Conservation (phyloP, 2,113 vertebrate species). For the Ctenodactylus gundi region DNA sequence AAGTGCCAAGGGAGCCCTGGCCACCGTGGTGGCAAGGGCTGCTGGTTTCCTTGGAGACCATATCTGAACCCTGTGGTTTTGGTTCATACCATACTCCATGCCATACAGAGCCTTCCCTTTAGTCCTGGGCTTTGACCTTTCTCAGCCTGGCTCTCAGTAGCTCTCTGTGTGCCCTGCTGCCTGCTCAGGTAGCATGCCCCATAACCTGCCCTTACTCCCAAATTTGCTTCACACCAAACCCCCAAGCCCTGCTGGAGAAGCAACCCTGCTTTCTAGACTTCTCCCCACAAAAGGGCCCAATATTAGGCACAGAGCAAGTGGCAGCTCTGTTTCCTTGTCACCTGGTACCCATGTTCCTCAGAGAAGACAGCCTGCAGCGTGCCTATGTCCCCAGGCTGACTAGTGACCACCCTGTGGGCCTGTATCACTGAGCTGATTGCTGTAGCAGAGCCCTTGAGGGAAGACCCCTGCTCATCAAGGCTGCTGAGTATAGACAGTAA, state of each 20-base stretch:
- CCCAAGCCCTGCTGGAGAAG: neutral
- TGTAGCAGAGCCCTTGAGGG: neutral
- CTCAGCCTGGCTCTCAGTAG: neutral
- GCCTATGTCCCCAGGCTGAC: neutral
- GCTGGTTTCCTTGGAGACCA: neutral
- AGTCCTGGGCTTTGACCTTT: neutral
- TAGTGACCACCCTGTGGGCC: neutral
- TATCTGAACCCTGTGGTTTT: neutral
- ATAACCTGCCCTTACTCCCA: neutral
- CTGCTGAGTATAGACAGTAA: neutral
- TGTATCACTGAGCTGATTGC: neutral
- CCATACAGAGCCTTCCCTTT: neutral
- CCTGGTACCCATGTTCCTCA: fast-evolving
- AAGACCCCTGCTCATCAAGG: neutral
- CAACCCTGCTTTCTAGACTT: neutral
- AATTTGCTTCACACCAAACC: neutral
- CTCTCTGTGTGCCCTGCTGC: neutral
- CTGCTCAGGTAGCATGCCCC: neutral
- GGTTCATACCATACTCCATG: too few relatives aligned
- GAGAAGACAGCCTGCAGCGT: neutral
- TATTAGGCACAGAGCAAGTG: neutral
- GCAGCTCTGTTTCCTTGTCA: neutral
- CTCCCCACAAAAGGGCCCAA: neutral
- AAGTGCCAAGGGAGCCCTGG: neutral
- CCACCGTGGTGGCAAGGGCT: fast-evolving